Evolutionary conservation across 2,113 vertebrate genomes (phyloP).

Genomic region (Scomber scombrus): DNA sequence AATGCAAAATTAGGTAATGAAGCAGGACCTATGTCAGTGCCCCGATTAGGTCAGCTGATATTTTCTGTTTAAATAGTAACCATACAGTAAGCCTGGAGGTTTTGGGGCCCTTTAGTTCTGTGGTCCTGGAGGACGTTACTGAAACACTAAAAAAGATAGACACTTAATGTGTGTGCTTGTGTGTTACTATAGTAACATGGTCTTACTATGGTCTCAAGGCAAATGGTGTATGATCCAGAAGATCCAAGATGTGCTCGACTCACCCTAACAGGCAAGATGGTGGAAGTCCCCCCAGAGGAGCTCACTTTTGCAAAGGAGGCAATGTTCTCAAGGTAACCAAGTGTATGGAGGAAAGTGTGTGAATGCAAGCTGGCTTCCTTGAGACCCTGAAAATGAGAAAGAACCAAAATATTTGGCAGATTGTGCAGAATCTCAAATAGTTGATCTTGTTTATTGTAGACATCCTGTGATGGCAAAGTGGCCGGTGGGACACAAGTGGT

Average conservation of each 20-base stretch:
- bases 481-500: slow-evolving; percentile 83
- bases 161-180: neutral
- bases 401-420: neutral
- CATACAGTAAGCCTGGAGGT: neutral
- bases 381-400: neutral
- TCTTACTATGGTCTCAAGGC: slow-evolving; percentile 79
- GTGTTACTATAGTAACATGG: neutral
- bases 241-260: slow-evolving; percentile 90
- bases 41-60: neutral
- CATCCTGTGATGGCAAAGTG: slow-evolving; percentile 85
- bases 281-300: slow-evolving; percentile 86
- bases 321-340: slow-evolving; percentile 76
- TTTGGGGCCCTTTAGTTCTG: neutral
- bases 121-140: neutral
- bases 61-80: neutral
- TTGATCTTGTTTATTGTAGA: slow-evolving; percentile 58
- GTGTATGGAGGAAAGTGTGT: neutral
- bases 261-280: slow-evolving; percentile 90
- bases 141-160: neutral
- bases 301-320: slow-evolving; percentile 91
- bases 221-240: slow-evolving; percentile 89
- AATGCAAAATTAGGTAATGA: neutral
- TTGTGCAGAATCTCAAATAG: neutral
- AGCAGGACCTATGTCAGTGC: neutral
- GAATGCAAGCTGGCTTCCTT: neutral